Evolutionary conservation across 2,888 invertebrate species (phyloP).

Genomic region (Caenorhabditis panamensis): DNA sequence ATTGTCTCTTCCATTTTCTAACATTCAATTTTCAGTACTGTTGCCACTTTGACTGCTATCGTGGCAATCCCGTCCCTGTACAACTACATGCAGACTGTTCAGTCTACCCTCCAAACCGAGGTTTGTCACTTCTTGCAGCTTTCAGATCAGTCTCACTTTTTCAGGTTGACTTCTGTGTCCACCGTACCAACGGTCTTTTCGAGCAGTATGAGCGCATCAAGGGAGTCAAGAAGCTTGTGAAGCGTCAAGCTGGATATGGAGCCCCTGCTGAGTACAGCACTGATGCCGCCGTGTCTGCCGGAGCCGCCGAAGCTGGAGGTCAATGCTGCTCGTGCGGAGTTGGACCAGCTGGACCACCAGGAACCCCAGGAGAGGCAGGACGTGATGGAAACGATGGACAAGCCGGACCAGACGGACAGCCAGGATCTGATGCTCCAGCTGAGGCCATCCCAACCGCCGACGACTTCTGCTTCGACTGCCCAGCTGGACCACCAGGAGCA

Average conservation of each 20-base stretch:
- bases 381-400: slow-evolving; percentile 71
- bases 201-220: slow-evolving; percentile 73
- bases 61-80: slow-evolving; percentile 80
- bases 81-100: slow-evolving; percentile 80
- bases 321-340: slow-evolving; percentile 76
- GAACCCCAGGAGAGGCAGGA: slow-evolving; percentile 76
- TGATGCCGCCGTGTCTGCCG: slow-evolving; percentile 57
- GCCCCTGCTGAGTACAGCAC: slow-evolving; percentile 52
- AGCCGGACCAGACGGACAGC: slow-evolving; percentile 75
- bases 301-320: slow-evolving; percentile 26
- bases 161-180: slow-evolving; percentile 76
- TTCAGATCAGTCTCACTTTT: neutral
- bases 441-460: slow-evolving; percentile 66
- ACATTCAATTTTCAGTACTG: slow-evolving; percentile 64
- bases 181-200: slow-evolving; percentile 74
- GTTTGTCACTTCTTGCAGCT: slow-evolving; percentile 24
- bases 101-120: slow-evolving; percentile 78
- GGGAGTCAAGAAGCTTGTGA: slow-evolving; percentile 68
- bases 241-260: slow-evolving; percentile 74
- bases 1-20: neutral
- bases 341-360: slow-evolving; percentile 73
- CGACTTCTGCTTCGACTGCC: slow-evolving; percentile 73
- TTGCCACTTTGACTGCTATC: slow-evolving; percentile 78
- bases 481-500: slow-evolving; percentile 74
- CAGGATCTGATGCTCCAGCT: slow-evolving; percentile 74